Evolutionary conservation across 2,888 invertebrate species (phyloP), one percentile per base, ranked within the genome.

Genomic region (Athalia circularis): DNA sequence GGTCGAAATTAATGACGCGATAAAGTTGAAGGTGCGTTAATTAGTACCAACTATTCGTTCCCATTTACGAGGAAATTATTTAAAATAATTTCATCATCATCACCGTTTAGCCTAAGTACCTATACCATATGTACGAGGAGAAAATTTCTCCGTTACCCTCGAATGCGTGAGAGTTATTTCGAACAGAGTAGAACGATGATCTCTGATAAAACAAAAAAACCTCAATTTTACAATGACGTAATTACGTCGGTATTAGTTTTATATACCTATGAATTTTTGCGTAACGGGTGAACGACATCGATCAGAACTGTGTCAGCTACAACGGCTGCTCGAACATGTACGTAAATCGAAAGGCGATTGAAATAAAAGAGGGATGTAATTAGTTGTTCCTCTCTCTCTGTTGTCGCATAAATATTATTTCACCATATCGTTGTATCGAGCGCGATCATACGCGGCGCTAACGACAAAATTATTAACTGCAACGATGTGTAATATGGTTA

Each of bases 111-210:
- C 29, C 29, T 29, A 29, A 2, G 29, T 29, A 29, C n/a, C n/a
- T n/a, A n/a, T n/a, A n/a, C 29, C 29, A 29, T 29, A 68, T 67
- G 65, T 48, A 65, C 15, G 4, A 7, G 4, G 15, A 9, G 6
- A 68, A 29, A 29, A 52, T 67, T 68, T 54, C 15, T 43, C 43
- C 43, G 29, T 9, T 29, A n/a, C 8, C 47, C 57, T 52, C 67
- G 67, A n/a, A n/a, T n/a, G n/a, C n/a, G n/a, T n/a, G n/a, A 68
- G 68, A 68, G 54, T 68, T 8, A 54, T 68, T 29, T 11, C 29
- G 45, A 70, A 68, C n/a, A 54, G 68, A 70, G 70, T 43, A 52
- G n/a, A 54, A 68, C n/a, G 59, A 70, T 47, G 54, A 70, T 70
- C 45, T 45, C 43, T 47, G 59, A 59, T 45, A 45, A 57, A 47